Conservation (phyloP, 2,888 invertebrate species). For the Napeogenes sylphis region DNA sequence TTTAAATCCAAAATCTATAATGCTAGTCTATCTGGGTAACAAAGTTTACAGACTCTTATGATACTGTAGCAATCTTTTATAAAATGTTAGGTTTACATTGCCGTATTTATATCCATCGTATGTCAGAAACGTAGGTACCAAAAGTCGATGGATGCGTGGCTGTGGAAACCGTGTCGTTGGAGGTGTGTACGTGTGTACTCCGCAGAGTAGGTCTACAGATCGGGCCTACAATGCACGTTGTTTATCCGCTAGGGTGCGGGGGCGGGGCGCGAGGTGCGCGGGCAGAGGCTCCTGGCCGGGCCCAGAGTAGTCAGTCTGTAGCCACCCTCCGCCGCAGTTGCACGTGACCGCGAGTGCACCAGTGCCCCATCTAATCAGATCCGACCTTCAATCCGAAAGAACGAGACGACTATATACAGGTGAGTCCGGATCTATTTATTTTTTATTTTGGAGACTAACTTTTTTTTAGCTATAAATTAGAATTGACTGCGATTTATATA, state of each 20-base stretch:
- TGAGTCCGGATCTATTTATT: conserved; percentile 48
- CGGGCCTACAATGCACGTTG: conserved; percentile 76
- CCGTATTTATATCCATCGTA: conserved; percentile 9
- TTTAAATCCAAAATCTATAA: conserved; percentile 71
- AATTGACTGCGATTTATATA: not conserved
- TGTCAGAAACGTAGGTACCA: not conserved
- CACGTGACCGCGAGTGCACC: conserved; percentile 61
- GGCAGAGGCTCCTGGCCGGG: conserved; percentile 65
- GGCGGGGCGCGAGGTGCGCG: conserved; percentile 36
- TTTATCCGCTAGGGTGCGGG: conserved; percentile 71
- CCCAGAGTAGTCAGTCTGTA: conserved; percentile 59
- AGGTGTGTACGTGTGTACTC: conserved; percentile 49
- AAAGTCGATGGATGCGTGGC: conserved; percentile 29
- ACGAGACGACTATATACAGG: conserved; percentile 72
- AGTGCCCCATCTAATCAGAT: conserved; percentile 50
- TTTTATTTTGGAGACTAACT: conserved; percentile 15
- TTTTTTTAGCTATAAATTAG: conserved; percentile 11
- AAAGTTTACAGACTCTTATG: conserved; percentile 53
- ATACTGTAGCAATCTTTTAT: conserved; percentile 34
- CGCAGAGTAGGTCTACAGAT: conserved; percentile 62
- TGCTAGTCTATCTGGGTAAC: conserved; percentile 61
- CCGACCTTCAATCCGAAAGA: conserved; percentile 74
- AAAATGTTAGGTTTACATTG: conserved; percentile 35
- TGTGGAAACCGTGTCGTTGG: conserved; percentile 36
- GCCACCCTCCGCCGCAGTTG: conserved; percentile 58